Base-by-base conservation (phyloP, 2,113 vertebrate genomes). In the Pristiophorus japonicus region DNA sequence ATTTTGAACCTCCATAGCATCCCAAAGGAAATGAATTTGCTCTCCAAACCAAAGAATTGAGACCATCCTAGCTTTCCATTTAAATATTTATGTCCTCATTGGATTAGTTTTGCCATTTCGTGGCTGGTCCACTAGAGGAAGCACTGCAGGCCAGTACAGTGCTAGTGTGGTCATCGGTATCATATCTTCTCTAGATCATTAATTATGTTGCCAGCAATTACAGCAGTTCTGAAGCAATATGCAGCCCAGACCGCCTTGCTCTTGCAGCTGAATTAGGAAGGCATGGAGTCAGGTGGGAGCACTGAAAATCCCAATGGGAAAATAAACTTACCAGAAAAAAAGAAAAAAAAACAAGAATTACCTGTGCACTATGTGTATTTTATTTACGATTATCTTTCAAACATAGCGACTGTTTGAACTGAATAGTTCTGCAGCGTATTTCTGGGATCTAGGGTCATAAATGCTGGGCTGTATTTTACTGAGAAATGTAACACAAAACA, bases 341-440 rank as follows among this genome's bases (percentile, higher is more conserved):
- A 22, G n/a, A n/a, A 22, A 18, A 20, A 8, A 38, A 18, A 4
- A 65, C 34, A 24, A 42, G 59, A 42, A 70, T 11, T 70, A 73
- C 27, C 42, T 45, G 51, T 34, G 38, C 92, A 70, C 47, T 27
- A 70, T 30, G 24, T 45, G 62, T 14, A 51, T 94, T 51, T 47
- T 94, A 94, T 70, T 45, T 94, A 94, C 5, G 66, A 70, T 94
- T 51, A 70, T 94, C 66, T 47, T 70, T 65, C 42, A 34, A 94
- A 94, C 24, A 34, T 27, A 34, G 45, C 45, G 24, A 47, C 22
- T n/a, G n/a, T n/a, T n/a, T n/a, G n/a, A n/a, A n/a, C n/a, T 70
- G 65, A 94, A 11, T 34, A 67, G 66, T 51, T 94, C 93, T 34
- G 20, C 14, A 24, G 27, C 22, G 38, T 67, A 67, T 94, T 94